A percentile compares a stretch with the other conserved stretches of the same genome.
Evolutionary conservation across 2,113 vertebrate species (phyloP).

Genomic region (Festucalex cinctus): DNA sequence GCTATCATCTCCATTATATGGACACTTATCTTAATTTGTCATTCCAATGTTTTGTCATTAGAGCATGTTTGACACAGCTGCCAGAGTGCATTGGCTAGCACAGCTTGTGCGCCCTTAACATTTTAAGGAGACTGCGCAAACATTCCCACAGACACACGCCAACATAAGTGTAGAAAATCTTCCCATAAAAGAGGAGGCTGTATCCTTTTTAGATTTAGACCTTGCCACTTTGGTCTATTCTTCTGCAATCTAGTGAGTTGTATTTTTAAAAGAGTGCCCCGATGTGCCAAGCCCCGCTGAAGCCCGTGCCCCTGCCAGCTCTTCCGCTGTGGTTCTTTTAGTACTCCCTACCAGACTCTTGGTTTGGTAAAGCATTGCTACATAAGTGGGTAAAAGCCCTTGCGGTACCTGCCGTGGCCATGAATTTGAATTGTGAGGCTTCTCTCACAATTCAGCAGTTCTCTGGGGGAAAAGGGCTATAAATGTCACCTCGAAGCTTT

Average conservation of each 20-base stretch:
- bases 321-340: slow-evolving; percentile 56
- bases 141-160: not conserved
- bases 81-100: too few relatives aligned
- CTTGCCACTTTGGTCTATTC: slow-evolving; percentile 44
- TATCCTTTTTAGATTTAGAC: slow-evolving; percentile 14
- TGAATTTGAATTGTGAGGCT: slow-evolving; percentile 32
- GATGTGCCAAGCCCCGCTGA: slow-evolving; percentile 48
- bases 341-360: slow-evolving; percentile 26
- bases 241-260: slow-evolving; percentile 40
- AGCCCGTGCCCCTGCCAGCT: slow-evolving; percentile 37
- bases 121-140: not conserved
- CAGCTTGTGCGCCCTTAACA: not conserved
- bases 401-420: slow-evolving; percentile 38
- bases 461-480: slow-evolving; percentile 15
- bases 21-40: not conserved
- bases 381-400: slow-evolving; percentile 50
- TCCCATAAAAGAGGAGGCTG: not conserved
- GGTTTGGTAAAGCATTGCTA: slow-evolving; percentile 39
- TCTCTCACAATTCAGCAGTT: slow-evolving; percentile 26
- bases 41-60: too few relatives aligned
- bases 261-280: slow-evolving; percentile 53
- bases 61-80: not conserved
- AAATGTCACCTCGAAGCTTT: slow-evolving; percentile 33
- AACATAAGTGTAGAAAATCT: not conserved
- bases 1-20: not conserved